Evolutionary conservation across 2,888 invertebrate species (phyloP), one percentile per base, ranked within the genome.

Genomic region (Scaeva pyrastri): DNA sequence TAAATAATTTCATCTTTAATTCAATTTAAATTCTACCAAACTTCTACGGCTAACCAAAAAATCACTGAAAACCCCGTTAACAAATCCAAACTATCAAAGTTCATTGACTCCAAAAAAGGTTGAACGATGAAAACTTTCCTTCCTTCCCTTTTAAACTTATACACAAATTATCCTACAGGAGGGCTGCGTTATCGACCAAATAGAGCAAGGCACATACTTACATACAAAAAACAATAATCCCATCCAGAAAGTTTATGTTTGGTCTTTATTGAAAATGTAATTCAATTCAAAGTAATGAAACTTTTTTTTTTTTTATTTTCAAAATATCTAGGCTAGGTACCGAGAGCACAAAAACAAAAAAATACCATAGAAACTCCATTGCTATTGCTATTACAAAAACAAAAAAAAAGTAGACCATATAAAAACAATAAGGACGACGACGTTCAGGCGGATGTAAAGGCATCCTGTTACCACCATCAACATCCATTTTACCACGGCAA

Each of bases 201-300:
- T 48, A 66, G n/a, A n/a, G n/a, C 11, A 31, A 12, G 12, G 21
- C 41, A 2, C 55, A 31, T 6, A 48, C 26, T 8, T 1, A 10
- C 31, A 48, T 5, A 31, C n/a, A 19, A 64, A n/a, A 66, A 58
- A 31, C 23, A 60, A 21, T 31, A 56, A 64, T 16, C 62, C 50
- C n/a, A 41, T 26, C 26, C 31, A 36, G 43, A 60, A 19, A 39
- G 5, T 50, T 21, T 55, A 11, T 31, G 11, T 68, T 14, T 26
- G 41, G 66, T 48, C 48, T 66, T 66, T 66, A 70, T 16, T 56
- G 43, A 45, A 60, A 79, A 79, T 45, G 16, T 31, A 76, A 70
- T 66, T 64, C 68, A 78, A 78, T 55, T 72, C 66, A 58, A 60
- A 60, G 55, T 62, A 72, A 23, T 45, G 21, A 66, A 50, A 50